Conservation (phyloP, 2,797 vertebrate genomes). For the Halcyon chelicuti region DNA sequence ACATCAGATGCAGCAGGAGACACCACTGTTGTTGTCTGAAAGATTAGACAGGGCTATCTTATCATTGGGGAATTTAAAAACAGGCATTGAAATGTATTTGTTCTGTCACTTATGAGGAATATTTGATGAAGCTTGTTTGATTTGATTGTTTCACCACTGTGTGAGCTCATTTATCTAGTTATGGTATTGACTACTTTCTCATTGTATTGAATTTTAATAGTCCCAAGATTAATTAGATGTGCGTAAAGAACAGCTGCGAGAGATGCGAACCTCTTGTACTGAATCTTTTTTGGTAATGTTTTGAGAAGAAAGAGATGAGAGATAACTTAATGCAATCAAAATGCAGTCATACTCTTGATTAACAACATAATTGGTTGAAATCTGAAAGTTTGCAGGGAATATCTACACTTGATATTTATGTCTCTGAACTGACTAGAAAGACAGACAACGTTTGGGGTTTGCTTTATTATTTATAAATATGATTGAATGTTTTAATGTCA, state of each 20-base stretch:
- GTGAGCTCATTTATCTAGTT: slow-evolving; percentile 48
- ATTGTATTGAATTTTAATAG: slow-evolving; percentile 55
- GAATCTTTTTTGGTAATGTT: not conserved
- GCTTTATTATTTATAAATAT: not conserved
- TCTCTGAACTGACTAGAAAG: not conserved
- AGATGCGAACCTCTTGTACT: slow-evolving; percentile 33
- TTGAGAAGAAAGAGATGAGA: slow-evolving; percentile 15
- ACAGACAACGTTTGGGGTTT: not conserved
- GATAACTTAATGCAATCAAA: slow-evolving; percentile 15
- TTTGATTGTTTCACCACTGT: slow-evolving; percentile 43
- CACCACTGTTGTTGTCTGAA: not conserved
- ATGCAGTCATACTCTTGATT: slow-evolving; percentile 38
- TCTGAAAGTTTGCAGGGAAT: not conserved
- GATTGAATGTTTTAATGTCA: not conserved
- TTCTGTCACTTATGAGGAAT: slow-evolving; percentile 48
- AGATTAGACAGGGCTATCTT: slow-evolving; percentile 15
- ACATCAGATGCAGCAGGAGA: not conserved
- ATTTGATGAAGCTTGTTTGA: slow-evolving; percentile 60
- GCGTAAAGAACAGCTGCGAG: not conserved
- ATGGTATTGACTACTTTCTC: slow-evolving; percentile 35
- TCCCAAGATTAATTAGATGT: slow-evolving; percentile 44
- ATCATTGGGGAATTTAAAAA: not conserved
- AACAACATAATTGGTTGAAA: slow-evolving; percentile 27
- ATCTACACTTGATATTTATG: not conserved
- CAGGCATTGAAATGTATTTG: slow-evolving; percentile 22